These are phyloP conservation scores for Regulus satrapa DNA, from an alignment of 2,113 vertebrate genomes.

Conservation along the genomic window DNA sequence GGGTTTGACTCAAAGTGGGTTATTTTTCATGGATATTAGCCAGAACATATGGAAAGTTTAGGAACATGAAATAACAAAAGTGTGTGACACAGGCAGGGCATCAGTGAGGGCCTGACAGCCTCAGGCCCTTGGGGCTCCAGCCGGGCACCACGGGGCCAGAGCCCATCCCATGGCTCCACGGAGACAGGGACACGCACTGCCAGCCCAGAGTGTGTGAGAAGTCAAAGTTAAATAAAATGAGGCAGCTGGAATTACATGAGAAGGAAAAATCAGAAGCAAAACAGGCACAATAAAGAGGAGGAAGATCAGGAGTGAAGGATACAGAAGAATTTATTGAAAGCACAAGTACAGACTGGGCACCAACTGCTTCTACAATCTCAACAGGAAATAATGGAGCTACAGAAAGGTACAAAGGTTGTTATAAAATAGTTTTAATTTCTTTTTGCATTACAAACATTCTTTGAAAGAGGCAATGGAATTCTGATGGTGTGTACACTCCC, in stretches of 20 bases:
- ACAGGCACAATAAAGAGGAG: conserved; percentile 29
- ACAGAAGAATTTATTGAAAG: conserved; percentile 79
- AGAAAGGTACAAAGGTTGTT: conserved; percentile 72
- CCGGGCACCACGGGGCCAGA: neutral
- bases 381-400: conserved; percentile 72
- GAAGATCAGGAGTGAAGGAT: conserved; percentile 60
- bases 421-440: conserved; percentile 78
- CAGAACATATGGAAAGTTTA: conserved; percentile 42
- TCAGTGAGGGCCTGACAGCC: neutral
- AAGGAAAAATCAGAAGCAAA: conserved; percentile 28
- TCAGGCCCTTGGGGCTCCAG: neutral
- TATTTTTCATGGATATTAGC: conserved; percentile 53
- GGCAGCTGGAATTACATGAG: conserved; percentile 26
- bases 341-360: conserved; percentile 74
- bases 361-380: conserved; percentile 67
- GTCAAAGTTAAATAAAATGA: conserved; percentile 11
- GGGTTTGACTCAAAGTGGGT: neutral
- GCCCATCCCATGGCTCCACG: neutral
- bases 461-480: conserved; percentile 68
- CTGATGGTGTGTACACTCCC: conserved; percentile 46
- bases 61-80: conserved; percentile 31
- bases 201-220: neutral
- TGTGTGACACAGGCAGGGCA: conserved; percentile 32
- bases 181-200: neutral
- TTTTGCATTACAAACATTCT: conserved; percentile 72